Conservation (phyloP, 2,113 vertebrate species). For the Ornithorhynchus anatinus region DNA sequence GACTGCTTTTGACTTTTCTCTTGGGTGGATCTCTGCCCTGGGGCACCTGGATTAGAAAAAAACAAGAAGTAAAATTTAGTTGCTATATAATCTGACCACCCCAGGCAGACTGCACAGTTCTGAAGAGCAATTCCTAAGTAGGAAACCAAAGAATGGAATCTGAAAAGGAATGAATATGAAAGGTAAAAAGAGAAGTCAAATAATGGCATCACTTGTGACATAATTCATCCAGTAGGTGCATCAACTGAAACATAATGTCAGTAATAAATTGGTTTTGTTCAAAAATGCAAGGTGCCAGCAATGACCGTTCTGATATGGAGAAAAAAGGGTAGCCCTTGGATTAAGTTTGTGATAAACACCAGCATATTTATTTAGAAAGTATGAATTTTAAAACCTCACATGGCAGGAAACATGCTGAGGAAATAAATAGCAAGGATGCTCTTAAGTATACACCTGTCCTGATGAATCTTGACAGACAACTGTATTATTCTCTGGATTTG, state of each 20-base stretch:
- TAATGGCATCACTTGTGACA: neutral
- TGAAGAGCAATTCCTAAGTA: conserved; percentile 22
- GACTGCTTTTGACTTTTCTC: conserved; percentile 10
- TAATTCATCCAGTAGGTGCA: neutral
- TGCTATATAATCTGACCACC: conserved; percentile 30
- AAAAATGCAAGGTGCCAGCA: neutral
- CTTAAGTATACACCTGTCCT: no score
- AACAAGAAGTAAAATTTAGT: conserved; percentile 7
- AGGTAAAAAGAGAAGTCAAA: neutral
- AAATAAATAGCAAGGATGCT: no score
- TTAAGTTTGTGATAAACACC: neutral
- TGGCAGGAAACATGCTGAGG: no score
- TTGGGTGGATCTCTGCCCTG: neutral
- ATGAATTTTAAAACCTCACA: neutral
- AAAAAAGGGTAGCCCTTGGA: neutral
- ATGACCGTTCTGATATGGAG: neutral
- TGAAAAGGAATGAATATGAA: neutral
- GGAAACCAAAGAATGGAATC: conserved; percentile 17
- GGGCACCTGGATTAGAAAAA: neutral
- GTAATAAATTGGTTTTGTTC: no score
- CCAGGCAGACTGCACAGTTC: conserved; percentile 16
- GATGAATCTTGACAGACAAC: no score
- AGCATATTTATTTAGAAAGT: neutral
- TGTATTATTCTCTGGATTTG: no score
- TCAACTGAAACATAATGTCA: neutral